Base-by-base conservation (phyloP, 1,140 invertebrate species). In the Drosophila albomicans region DNA sequence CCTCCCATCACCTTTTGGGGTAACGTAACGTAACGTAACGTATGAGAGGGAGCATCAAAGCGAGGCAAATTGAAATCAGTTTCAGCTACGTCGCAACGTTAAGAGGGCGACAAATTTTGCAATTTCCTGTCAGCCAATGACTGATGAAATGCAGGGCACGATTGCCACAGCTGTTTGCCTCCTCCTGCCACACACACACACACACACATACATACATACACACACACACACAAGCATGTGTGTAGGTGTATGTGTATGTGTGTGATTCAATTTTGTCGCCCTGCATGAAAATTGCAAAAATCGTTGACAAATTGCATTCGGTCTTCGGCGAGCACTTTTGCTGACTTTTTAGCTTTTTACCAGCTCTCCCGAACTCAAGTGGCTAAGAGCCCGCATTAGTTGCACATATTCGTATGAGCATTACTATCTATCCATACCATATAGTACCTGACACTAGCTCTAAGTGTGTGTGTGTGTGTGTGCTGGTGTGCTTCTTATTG, bases 221-320 rank as follows among this genome's bases (percentile, higher is more conserved):
- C 20, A 25, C 20, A 25, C 20, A 25, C 20, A 25, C 20, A 25
- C 20, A 32, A 11, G 2, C 16, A 49, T 54, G 20, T 48, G 13
- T 32, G 52, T 41, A 16, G 30, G 35, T 32, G 67, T 10, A 13
- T 38, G 54, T 56, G 54, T 41, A 4, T 3, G 3, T 38, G 54
- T 57, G 54, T 51, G 32, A 87, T 88, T 79, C 79, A 87, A 87
- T 87, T 82, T 79, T 80, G 69, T 78, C 70, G 74, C 69, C 73
- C 72, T 63, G 66, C 70, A 72, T 71, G 64, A 84, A 88, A 79
- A 82, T 88, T 82, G 82, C 79, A 79, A 87, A 88, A 88, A 84
- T 88, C 81, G 70, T 88, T 89, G 85, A 88, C 85, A 88, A 88
- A 88, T 89, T 88, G 84, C 84, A 89, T 89, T 88, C 58, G 54